Percentiles rank a stretch among this genome's conserved stretches.
These are phyloP conservation scores for Phrynosoma blainvillii DNA, from an alignment of 2,113 vertebrate genomes.

Conservation along the genomic window DNA sequence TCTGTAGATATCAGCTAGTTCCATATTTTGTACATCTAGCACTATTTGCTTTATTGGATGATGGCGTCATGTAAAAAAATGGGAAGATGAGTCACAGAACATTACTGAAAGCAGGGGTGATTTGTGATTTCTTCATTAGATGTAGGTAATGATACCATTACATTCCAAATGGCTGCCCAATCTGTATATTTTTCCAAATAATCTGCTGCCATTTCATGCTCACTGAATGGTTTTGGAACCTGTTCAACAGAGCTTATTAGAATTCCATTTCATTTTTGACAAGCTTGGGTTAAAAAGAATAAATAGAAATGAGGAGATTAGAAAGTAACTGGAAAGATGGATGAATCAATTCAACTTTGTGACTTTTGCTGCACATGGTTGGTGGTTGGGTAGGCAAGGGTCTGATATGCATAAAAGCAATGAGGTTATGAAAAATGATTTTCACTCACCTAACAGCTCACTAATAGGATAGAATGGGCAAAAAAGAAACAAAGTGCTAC, in stretches of 20 bases:
- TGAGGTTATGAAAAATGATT: not conserved
- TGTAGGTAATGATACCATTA: conserved; percentile 54
- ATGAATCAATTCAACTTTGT: conserved; percentile 63
- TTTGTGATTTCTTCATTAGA: conserved; percentile 46
- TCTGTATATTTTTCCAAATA: conserved; percentile 51
- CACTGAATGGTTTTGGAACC: conserved; percentile 58
- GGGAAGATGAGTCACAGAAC: conserved; percentile 54
- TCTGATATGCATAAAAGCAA: rapidly evolving
- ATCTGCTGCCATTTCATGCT: conserved; percentile 59
- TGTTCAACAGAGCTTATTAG: conserved; percentile 47
- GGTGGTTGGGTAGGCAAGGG: not conserved
- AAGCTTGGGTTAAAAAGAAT: conserved; percentile 20
- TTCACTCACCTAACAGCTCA: not conserved
- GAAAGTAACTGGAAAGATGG: conserved; percentile 55
- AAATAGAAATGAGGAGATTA: not conserved
- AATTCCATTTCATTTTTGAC: conserved; percentile 46
- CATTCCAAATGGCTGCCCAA: conserved; percentile 57
- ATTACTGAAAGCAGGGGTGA: conserved; percentile 60
- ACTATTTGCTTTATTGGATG: conserved; percentile 51
- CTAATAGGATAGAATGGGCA: not conserved
- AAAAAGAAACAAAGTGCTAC: not conserved
- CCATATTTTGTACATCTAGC: conserved; percentile 51
- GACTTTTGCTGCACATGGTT: conserved; percentile 48
- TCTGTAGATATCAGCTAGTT: conserved; percentile 32
- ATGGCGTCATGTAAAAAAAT: conserved; percentile 49